These are phyloP conservation scores for Drosophila cracens DNA, from an alignment of 2,888 invertebrate genomes.

Conservation along the genomic window DNA sequence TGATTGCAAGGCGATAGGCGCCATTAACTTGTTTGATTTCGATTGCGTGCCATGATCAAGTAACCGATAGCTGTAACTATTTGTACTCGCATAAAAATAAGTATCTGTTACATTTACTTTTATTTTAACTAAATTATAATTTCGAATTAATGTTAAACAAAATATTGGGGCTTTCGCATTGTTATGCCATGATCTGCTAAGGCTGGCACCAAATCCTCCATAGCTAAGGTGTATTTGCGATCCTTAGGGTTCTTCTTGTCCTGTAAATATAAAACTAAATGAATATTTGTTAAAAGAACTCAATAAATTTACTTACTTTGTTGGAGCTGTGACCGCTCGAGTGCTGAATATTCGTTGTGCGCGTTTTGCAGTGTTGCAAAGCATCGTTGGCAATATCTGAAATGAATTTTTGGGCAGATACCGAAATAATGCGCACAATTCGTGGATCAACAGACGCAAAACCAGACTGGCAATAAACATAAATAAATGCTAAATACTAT, in stretches of 20 bases:
- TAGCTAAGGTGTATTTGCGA: constrained; percentile 94
- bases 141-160: constrained; percentile 44
- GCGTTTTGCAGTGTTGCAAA: constrained; percentile 97
- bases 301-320: constrained; percentile 32
- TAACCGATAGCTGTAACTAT: constrained; percentile 18
- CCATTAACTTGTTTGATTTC: constrained; percentile 56
- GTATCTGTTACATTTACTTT: constrained; percentile 8
- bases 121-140: neutral
- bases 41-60: constrained; percentile 10
- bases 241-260: constrained; percentile 86
- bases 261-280: constrained; percentile 48
- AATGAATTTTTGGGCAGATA: constrained; percentile 98
- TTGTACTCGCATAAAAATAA: neutral
- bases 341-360: constrained; percentile 85
- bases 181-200: constrained; percentile 98
- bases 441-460: constrained; percentile 97
- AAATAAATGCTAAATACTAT: no score
- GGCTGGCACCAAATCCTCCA: constrained; percentile 98
- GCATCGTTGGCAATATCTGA: constrained; percentile 99
- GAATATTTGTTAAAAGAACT: neutral
- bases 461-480: constrained; percentile 87
- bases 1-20: constrained; percentile 45
- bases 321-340: constrained; percentile 65
- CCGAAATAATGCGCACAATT: constrained; percentile 94
- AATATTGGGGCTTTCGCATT: constrained; percentile 89